Evolutionary conservation across 2,797 vertebrate species (phyloP).

Genomic region (Holocentrus rufus): DNA sequence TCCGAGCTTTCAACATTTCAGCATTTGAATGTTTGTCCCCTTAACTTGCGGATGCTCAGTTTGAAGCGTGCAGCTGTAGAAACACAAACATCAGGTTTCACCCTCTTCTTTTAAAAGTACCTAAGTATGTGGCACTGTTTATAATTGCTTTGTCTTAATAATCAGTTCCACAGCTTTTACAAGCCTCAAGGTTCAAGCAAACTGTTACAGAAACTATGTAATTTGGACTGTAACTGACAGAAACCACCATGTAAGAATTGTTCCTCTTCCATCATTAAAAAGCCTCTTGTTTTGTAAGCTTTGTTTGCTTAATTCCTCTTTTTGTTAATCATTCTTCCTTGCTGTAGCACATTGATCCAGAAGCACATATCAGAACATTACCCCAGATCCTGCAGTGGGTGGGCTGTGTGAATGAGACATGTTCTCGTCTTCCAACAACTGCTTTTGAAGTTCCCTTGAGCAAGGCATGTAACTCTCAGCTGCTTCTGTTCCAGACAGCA

Average conservation of each 20-base stretch:
- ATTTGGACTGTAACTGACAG: slow-evolving; percentile 21
- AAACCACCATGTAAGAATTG: neutral
- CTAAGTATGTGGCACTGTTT: neutral
- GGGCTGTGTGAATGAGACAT: too few species aligned
- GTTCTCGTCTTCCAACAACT: too few species aligned
- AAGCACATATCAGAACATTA: neutral
- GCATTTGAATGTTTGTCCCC: slow-evolving; percentile 1
- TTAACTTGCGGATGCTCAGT: neutral
- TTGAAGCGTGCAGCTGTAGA: neutral
- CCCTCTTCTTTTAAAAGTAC: slow-evolving; percentile 17
- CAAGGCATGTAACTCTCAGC: too few species aligned
- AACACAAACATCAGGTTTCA: slow-evolving; percentile 6
- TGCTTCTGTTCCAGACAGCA: neutral
- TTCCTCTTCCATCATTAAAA: slow-evolving; percentile 64
- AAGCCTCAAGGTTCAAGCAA: slow-evolving; percentile 50
- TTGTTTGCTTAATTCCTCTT: neutral
- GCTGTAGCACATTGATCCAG: too few species aligned
- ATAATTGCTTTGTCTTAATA: slow-evolving; percentile 48
- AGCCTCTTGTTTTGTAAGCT: slow-evolving; percentile 52
- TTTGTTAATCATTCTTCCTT: too few species aligned
- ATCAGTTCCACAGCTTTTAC: slow-evolving; percentile 53
- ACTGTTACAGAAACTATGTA: slow-evolving; percentile 35
- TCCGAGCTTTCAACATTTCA: slow-evolving; percentile 17
- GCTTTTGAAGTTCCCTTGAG: too few species aligned
- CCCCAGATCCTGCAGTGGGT: too few species aligned